A percentile compares a stretch with the other conserved stretches of the same genome.
phyloP scores from a whole-genome alignment of 1,140 invertebrate species.

The Calephelis virginiensis region DNA sequence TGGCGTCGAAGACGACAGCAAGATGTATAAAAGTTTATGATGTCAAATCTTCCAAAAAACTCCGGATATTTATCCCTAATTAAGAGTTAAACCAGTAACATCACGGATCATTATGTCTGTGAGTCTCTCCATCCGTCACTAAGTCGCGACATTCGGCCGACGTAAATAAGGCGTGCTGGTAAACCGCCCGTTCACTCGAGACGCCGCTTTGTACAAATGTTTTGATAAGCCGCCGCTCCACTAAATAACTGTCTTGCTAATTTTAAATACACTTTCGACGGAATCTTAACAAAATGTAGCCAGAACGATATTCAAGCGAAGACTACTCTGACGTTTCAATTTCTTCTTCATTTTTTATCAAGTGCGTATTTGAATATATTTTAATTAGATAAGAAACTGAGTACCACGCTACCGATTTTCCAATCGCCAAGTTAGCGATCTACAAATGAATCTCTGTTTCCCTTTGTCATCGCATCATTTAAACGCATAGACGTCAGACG shows the following conservation, averaged over 20 bases:
- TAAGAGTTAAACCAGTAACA: constrained; percentile 63
- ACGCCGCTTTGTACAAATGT: constrained; percentile 38
- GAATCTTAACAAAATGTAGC: not conserved
- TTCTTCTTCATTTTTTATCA: too few relatives aligned
- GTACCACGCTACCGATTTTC: too few relatives aligned
- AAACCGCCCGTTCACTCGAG: constrained; percentile 56
- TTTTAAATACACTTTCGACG: constrained; percentile 21
- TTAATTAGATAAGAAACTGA: too few relatives aligned
- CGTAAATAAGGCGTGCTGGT: constrained; percentile 51
- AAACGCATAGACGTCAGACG: too few relatives aligned
- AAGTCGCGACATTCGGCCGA: constrained; percentile 23
- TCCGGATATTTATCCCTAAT: constrained; percentile 74
- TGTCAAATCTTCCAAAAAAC: constrained; percentile 25
- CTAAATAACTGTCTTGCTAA: constrained; percentile 19
- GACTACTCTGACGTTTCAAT: too few relatives aligned
- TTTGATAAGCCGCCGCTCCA: constrained; percentile 47
- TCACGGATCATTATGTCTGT: constrained; percentile 56
- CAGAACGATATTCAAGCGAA: not conserved
- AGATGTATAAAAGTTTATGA: constrained; percentile 8
- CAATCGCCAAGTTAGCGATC: too few relatives aligned
- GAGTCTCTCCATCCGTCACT: constrained; percentile 45
- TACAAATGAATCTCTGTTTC: too few relatives aligned
- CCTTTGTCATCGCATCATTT: too few relatives aligned
- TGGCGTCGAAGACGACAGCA: too few relatives aligned
- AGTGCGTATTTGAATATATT: too few relatives aligned